These are phyloP conservation scores for Aporophyla lueneburgensis DNA, from an alignment of 2,888 invertebrate species.

Conservation along the genomic window DNA sequence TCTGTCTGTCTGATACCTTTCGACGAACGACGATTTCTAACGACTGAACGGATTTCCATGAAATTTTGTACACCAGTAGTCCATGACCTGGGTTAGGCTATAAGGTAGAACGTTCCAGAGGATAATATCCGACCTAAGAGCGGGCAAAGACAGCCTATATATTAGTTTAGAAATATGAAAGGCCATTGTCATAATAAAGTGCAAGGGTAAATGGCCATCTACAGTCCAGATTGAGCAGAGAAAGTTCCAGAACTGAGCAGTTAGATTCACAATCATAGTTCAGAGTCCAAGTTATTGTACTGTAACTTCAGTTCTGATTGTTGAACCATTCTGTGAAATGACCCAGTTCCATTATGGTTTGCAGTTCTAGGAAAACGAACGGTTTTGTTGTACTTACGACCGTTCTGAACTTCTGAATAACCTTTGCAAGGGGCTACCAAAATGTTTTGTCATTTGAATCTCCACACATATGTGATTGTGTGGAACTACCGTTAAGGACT, in stretches of 20 bases:
- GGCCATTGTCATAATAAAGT: not conserved
- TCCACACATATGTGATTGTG: not conserved
- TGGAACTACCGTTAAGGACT: not conserved
- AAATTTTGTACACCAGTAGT: not conserved
- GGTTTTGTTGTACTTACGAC: not conserved
- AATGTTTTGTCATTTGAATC: not conserved
- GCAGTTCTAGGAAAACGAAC: conserved; percentile 12
- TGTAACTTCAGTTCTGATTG: conserved; percentile 38
- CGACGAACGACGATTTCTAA: not conserved
- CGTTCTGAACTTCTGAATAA: not conserved
- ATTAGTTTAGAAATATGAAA: not conserved
- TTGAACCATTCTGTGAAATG: conserved; percentile 33
- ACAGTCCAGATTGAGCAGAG: conserved; percentile 21
- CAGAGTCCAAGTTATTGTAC: conserved; percentile 38
- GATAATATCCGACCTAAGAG: not conserved
- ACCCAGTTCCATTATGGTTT: conserved; percentile 33
- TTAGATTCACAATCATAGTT: conserved; percentile 38
- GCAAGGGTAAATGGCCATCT: not conserved
- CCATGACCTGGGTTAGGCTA: too few species aligned
- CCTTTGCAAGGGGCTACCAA: not conserved
- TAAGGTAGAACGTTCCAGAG: not conserved
- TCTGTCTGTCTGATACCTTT: not conserved
- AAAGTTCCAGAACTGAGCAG: conserved; percentile 25
- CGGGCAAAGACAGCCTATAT: not conserved
- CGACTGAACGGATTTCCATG: not conserved